These are phyloP conservation scores for Platysternon megacephalum DNA, from an alignment of 2,113 vertebrate genomes.

Conservation along the genomic window DNA sequence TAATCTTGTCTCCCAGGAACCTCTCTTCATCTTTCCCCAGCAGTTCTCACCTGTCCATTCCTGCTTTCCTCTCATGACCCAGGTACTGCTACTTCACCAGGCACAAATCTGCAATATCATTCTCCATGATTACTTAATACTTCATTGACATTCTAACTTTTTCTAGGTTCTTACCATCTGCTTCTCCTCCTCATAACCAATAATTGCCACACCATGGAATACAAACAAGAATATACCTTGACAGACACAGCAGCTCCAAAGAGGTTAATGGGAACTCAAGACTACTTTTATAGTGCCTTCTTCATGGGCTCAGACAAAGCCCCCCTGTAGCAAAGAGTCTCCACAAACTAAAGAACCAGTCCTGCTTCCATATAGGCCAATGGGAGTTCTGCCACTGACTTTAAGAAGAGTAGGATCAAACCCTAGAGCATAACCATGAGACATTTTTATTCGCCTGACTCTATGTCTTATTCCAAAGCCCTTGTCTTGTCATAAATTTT, in stretches of 20 bases:
- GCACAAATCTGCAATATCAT: neutral
- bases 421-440: slow-evolving; percentile 5
- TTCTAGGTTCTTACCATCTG: neutral
- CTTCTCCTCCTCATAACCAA: neutral
- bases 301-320: slow-evolving; percentile 37
- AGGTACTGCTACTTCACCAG: neutral
- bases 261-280: slow-evolving; percentile 45
- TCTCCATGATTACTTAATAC: neutral
- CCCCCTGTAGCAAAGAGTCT: slow-evolving; percentile 47
- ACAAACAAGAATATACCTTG: neutral
- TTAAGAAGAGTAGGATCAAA: slow-evolving; percentile 29
- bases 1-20: neutral
- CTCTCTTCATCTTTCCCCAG: neutral
- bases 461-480: slow-evolving; percentile 41
- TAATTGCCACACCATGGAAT: neutral
- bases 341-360: slow-evolving; percentile 19
- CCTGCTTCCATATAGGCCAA: neutral
- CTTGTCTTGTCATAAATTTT: slow-evolving; percentile 32
- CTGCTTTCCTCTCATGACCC: neutral
- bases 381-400: neutral
- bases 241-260: slow-evolving; percentile 9
- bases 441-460: slow-evolving; percentile 21
- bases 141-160: neutral
- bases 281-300: slow-evolving; percentile 46
- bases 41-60: neutral